Base-by-base conservation (phyloP, 2,113 vertebrate genomes). In the Bambusicola thoracicus region DNA sequence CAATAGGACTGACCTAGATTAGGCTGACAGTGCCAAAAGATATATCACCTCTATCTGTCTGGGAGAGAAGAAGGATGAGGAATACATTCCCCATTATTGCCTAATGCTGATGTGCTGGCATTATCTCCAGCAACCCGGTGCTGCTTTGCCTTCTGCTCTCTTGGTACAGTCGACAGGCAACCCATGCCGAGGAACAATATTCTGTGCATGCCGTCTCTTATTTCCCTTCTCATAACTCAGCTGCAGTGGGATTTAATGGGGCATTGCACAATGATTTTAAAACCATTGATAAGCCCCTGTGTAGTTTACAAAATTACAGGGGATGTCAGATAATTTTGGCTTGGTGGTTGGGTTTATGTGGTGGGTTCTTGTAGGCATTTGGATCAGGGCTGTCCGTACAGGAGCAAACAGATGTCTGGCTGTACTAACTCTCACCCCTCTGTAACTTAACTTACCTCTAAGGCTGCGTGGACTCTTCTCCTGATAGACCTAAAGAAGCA, bases 1-100 rank as follows among this genome's bases (percentile, higher is more conserved):
- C 97, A 98, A 97, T 97, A 97, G 91, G 94, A 97, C 97, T 96
- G 96, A 98, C 97, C 97, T 98, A 97, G 97, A 98, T 98, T 97
- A 98, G 96, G 95, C 89, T 97, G 98, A 97, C 97, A 97, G 95
- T 95, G 92, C 96, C 95, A 97, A 93, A 97, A 98, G 98, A 98
- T 96, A 66, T 97, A 98, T 98, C 95, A 96, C 96, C 94, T 78
- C 83, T 90, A 90, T 92, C 97, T 98, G 97, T 98, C 97, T 95
- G 74, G 79, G 84, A 53, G 62, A 96, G 88, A 98, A 98, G 97
- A 98, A 95, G 91, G 86, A 98, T 97, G 97, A 95, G 93, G 81
- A 96, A 96, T 97, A 97, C 93, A 97, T 98, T 96, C 95, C 95
- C 97, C 97, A 96, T 98, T 98, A 98, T 95, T 96, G 87, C 93